Conservation (phyloP, 2,113 vertebrate genomes). For the Donacobius atricapilla region DNA sequence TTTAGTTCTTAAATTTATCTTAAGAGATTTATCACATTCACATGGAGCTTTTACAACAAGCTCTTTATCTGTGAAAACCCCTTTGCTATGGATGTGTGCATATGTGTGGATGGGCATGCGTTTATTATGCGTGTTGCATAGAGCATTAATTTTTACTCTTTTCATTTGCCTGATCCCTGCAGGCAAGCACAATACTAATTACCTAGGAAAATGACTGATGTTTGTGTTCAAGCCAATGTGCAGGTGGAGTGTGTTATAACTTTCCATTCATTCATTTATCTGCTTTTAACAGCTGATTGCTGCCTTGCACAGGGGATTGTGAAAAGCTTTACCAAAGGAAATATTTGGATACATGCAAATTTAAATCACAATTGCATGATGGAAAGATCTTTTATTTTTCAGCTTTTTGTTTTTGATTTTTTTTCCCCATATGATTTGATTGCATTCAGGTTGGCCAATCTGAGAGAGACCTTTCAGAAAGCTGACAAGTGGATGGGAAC, state of each 20-base stretch:
- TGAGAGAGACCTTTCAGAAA: neutral
- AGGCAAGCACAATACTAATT: slow-evolving; percentile 53
- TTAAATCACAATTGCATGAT: slow-evolving; percentile 38
- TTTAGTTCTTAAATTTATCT: neutral
- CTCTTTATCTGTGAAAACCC: neutral
- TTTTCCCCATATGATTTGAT: neutral
- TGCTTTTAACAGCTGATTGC: slow-evolving; percentile 46
- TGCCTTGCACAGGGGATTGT: slow-evolving; percentile 14
- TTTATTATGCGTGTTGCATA: neutral
- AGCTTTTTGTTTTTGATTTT: slow-evolving; percentile 10
- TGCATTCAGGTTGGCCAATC: neutral
- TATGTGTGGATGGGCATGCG: neutral
- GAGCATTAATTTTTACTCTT: slow-evolving; percentile 48
- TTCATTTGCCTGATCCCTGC: slow-evolving; percentile 30
- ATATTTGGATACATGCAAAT: slow-evolving; percentile 51
- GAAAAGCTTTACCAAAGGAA: slow-evolving; percentile 36
- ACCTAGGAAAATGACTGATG: slow-evolving; percentile 59
- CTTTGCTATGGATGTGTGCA: neutral
- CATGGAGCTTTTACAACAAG: neutral
- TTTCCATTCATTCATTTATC: slow-evolving; percentile 68
- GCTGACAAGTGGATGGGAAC: neutral
- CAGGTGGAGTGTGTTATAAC: slow-evolving; percentile 44
- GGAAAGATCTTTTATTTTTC: slow-evolving; percentile 41
- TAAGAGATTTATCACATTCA: neutral
- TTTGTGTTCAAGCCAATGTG: slow-evolving; percentile 49